Evolutionary conservation across 2,797 vertebrate species (phyloP).

Genomic region (Pangasius larnaudii): DNA sequence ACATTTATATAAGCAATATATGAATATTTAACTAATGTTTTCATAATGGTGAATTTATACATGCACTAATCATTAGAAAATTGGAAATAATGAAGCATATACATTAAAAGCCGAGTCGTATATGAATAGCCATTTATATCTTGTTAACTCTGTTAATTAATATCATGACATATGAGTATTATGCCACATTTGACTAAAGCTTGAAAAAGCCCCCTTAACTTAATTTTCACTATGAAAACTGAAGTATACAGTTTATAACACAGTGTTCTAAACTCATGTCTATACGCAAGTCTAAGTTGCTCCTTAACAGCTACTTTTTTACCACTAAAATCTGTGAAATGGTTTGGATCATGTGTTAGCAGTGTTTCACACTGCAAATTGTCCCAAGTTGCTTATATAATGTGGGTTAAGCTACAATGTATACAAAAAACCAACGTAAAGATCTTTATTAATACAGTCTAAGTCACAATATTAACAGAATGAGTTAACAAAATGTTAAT

Average conservation of each 20-base stretch:
- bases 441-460: background rate
- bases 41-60: conserved; percentile 6
- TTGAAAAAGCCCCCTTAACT: background rate
- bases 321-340: background rate
- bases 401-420: background rate
- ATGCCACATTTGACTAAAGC: background rate
- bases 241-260: background rate
- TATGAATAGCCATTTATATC: background rate
- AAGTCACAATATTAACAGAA: background rate
- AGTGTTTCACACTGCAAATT: background rate
- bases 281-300: background rate
- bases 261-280: background rate
- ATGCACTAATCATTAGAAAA: background rate
- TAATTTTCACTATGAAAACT: background rate
- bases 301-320: background rate
- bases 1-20: background rate
- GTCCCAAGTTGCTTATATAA: background rate
- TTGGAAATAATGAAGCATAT: background rate
- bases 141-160: background rate
- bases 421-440: background rate
- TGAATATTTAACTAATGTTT: background rate
- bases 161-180: background rate
- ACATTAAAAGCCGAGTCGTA: background rate
- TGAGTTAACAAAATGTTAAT: background rate
- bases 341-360: background rate